Percentiles rank a stretch among this genome's conserved stretches.
phyloP scores from a whole-genome alignment of 2,888 invertebrate genomes.

The Tricholauxania praeusta region DNA sequence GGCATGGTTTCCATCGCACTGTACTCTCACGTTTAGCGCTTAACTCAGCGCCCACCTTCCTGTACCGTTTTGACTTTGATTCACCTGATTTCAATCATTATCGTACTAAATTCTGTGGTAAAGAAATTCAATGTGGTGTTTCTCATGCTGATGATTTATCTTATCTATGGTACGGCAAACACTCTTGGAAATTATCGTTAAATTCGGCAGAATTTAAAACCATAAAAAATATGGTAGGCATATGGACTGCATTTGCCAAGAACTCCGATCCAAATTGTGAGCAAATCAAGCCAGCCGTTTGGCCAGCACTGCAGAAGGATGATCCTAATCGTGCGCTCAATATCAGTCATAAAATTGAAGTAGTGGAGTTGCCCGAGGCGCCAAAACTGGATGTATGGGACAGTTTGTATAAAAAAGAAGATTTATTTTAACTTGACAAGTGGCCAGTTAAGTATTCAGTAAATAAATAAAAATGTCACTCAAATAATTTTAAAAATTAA shows the following conservation, averaged over 20 bases:
- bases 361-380: constrained; percentile 54
- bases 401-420: constrained; percentile 53
- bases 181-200: constrained; percentile 46
- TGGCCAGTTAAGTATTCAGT: too few relatives aligned
- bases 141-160: constrained; percentile 65
- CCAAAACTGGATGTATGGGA: constrained; percentile 60
- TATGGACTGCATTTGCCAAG: constrained; percentile 60
- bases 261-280: constrained; percentile 60
- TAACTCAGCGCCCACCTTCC: constrained; percentile 57
- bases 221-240: constrained; percentile 59
- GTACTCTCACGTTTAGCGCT: constrained; percentile 54
- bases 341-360: constrained; percentile 54
- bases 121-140: constrained; percentile 56
- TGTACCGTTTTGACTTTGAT: constrained; percentile 65
- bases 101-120: constrained; percentile 57
- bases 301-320: constrained; percentile 54
- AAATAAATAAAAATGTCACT: too few relatives aligned
- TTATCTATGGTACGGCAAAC: constrained; percentile 59
- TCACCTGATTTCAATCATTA: constrained; percentile 61
- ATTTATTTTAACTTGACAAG: constrained; percentile 32
- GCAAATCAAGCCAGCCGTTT: constrained; percentile 48
- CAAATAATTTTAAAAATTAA: too few relatives aligned
- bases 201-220: constrained; percentile 56
- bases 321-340: constrained; percentile 56
- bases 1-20: constrained; percentile 63